Evolutionary conservation across 2,797 vertebrate species (phyloP), one percentile per base, ranked within the genome.

Genomic region (Muscicapa comitata): DNA sequence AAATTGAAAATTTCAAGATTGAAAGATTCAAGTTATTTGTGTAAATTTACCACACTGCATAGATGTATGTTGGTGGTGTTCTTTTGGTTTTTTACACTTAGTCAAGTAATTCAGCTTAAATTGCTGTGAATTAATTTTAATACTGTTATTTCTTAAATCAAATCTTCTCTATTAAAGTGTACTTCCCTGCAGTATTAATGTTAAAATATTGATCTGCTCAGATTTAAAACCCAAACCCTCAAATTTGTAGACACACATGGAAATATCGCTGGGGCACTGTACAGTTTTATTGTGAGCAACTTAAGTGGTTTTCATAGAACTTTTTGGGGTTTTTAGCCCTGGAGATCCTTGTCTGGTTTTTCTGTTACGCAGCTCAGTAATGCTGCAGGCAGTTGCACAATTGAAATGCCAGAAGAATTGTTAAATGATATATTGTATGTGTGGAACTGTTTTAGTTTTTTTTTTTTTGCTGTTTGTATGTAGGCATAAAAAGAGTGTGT

Each of bases 301-400:
- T 79, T 92, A n/a, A 47, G 50, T 47, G 14, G 16, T 81, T 93
- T 93, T 90, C 12, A 8, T 8, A 43, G 40, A 25, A 20, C 9
- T 45, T 58, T 31, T 29, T 33, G 4, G 7, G 2, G 31, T 45
- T 70, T 74, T 70, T 21, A 40, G 25, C 24, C 59, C 31, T 84
- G 90, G 31, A 94, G 91, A 86, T 94, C 42, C 19, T 31, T 87
- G 54, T 90, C 84, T 89, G 2, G 85, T 82, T 37, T 81, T 93
- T 95, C 59, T 85, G 29, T 87, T 91, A 47, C 10, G 68, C 59
- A 95, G 47, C 61, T 83, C 31, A 45, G n/a, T 89, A 94, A 59
- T 91, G 74, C 80, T 95, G 82, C 57, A 68, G 63, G 76, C 84
- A 89, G 81, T 93, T 95, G 81, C 84, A 20, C 85, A 89, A 83